Evolutionary conservation across 2,888 invertebrate species (phyloP), one percentile per base, ranked within the genome.

Genomic region (Rugalucina vietnamica): DNA sequence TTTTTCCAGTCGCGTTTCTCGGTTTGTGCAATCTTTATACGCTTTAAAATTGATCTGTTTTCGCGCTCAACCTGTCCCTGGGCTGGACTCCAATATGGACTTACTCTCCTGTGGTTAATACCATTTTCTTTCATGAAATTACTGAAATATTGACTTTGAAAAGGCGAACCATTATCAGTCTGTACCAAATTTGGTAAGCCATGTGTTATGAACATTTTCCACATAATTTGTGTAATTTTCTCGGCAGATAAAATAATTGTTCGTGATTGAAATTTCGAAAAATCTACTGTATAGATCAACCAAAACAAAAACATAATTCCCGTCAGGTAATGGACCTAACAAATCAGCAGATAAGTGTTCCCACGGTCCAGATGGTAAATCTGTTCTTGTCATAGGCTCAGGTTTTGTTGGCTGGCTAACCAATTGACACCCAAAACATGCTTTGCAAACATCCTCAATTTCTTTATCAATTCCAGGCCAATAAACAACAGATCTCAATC

Each of bases 251-350:
- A 69, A 1, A 36, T 88, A 36, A 79, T 88, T 8, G 80, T 83
- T 89, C 81, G 85, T 79, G 4, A 81, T 54, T 21, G n/a, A 76
- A 36, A 89, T 36, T 37, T 89, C 88, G 34, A 85, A 34, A 79
- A 77, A 87, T 76, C 88, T 78, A 8, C 84, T 87, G 57, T 87
- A 89, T 43, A 85, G 89, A 50, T 89, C 87, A 4, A 88, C 86
- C 18, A 87, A n/a, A 5, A 83, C 85, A 60, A 88, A 69, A 21
- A 87, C 18, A 57, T 36, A 76, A 54, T 87, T 73, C n/a, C 81
- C 88, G 1, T 71, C 76, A 24, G 88, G 85, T 27, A 90, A 74
- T 32, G 86, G 89, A 34, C 90, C 87, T 18, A 88, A n/a, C 39
- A 89, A 83, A 73, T 90, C 90, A 14, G 84, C 84, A 27, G 78